These are phyloP conservation scores for Centropus bengalensis DNA, from an alignment of 2,113 vertebrate genomes.

Conservation along the genomic window DNA sequence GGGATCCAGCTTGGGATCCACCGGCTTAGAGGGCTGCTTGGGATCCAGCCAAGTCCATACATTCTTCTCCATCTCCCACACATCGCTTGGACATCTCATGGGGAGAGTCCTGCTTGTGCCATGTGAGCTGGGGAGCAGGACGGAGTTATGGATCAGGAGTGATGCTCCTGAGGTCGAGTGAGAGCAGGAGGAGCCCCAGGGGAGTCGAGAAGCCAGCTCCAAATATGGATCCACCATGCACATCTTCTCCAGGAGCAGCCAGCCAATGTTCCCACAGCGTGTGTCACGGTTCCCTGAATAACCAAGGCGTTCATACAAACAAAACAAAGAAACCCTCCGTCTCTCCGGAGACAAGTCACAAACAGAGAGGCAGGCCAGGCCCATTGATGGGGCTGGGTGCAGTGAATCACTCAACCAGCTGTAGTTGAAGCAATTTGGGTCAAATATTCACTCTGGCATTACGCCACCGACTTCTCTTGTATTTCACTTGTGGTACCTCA, in stretches of 20 bases:
- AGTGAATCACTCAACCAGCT: constrained; percentile 45
- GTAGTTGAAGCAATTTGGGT: constrained; percentile 25
- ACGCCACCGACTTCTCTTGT: background rate
- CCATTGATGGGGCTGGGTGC: background rate
- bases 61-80: background rate
- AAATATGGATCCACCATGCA: background rate
- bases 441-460: background rate
- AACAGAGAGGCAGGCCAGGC: constrained; percentile 17
- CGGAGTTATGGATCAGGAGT: accelerated
- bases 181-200: background rate
- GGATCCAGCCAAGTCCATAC: background rate
- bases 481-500: background rate
- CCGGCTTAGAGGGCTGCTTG: background rate
- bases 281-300: constrained; percentile 8
- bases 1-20: background rate
- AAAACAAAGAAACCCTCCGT: background rate
- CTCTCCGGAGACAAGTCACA: constrained; percentile 18
- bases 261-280: background rate
- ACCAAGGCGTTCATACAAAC: constrained; percentile 19
- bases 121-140: background rate
- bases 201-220: background rate
- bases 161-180: background rate
- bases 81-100: background rate
- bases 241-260: background rate
- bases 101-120: background rate